Percentiles rank a stretch among this genome's conserved stretches.
phyloP scores from a whole-genome alignment of 2,888 invertebrate genomes.

The Tridacna gigas region DNA sequence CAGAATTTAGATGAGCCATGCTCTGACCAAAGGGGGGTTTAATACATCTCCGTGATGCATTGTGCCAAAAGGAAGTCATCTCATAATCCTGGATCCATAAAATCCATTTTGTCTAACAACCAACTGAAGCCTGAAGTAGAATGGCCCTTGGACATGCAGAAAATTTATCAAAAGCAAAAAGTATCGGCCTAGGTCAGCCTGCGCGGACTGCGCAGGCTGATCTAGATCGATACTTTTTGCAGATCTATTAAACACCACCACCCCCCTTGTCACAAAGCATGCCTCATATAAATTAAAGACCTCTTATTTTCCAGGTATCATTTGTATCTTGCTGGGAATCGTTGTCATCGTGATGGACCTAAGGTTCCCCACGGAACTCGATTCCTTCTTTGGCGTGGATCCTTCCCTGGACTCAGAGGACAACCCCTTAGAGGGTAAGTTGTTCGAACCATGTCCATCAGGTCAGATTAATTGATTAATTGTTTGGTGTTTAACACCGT shows the following conservation, averaged over 20 bases:
- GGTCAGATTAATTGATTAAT: too few relatives aligned
- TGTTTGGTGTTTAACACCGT: too few relatives aligned
- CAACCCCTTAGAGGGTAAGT: constrained; percentile 66
- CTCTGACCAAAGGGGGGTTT: too few relatives aligned
- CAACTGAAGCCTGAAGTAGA: too few relatives aligned
- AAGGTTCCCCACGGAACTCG: constrained; percentile 86
- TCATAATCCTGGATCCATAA: too few relatives aligned
- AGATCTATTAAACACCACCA: neutral
- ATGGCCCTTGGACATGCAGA: too few relatives aligned
- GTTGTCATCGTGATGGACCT: constrained; percentile 93
- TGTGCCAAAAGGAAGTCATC: too few relatives aligned
- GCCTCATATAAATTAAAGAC: too few relatives aligned
- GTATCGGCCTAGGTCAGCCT: neutral
- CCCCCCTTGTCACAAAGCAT: neutral
- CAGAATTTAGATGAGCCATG: too few relatives aligned
- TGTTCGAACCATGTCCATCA: neutral
- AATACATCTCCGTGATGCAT: too few relatives aligned
- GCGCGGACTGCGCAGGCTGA: neutral
- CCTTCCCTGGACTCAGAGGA: constrained; percentile 77
- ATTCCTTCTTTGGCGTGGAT: constrained; percentile 78
- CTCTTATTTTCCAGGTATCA: constrained; percentile 88
- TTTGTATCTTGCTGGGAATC: constrained; percentile 92
- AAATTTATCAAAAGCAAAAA: neutral
- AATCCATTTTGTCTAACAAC: too few relatives aligned
- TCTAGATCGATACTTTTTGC: neutral